Conservation (phyloP, 2,888 invertebrate species). For the Tricholauxania praeusta region DNA sequence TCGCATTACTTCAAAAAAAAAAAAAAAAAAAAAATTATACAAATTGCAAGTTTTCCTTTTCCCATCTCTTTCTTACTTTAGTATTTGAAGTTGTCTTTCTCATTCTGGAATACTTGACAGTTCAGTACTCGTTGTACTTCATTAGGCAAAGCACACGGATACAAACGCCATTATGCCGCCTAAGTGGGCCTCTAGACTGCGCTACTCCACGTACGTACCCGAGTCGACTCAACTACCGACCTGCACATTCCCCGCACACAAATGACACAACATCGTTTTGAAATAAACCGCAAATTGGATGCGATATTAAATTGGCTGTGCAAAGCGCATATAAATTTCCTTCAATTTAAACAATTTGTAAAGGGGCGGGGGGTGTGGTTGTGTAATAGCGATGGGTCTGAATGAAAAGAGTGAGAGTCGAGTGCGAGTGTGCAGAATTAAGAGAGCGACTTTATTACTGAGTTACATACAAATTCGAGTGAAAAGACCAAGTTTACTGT, state of each 20-base stretch:
- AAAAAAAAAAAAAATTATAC: background rate
- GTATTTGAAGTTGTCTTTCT: background rate
- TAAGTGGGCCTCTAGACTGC: background rate
- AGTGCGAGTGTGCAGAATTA: background rate
- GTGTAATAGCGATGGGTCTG: background rate
- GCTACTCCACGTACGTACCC: background rate
- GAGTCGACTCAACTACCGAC: no score
- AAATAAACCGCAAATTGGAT: conserved; percentile 68
- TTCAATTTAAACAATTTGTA: conserved; percentile 62
- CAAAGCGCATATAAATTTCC: conserved; percentile 64
- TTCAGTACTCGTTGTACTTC: conserved; percentile 16
- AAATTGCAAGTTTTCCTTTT: conserved; percentile 4
- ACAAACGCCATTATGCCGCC: background rate
- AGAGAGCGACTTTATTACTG: conserved; percentile 7
- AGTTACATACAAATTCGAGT: background rate
- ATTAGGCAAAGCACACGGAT: conserved; percentile 11
- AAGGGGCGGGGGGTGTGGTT: background rate
- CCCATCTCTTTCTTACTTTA: background rate
- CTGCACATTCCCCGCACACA: conserved; percentile 1
- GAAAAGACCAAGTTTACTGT: conserved; percentile 7
- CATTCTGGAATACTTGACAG: no score
- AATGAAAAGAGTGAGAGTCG: background rate
- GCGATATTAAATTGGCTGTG: conserved; percentile 68
- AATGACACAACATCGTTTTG: conserved; percentile 33
- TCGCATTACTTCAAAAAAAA: conserved; percentile 22